phyloP scores from a whole-genome alignment of 2,113 vertebrate genomes.

The Promerops cafer region DNA sequence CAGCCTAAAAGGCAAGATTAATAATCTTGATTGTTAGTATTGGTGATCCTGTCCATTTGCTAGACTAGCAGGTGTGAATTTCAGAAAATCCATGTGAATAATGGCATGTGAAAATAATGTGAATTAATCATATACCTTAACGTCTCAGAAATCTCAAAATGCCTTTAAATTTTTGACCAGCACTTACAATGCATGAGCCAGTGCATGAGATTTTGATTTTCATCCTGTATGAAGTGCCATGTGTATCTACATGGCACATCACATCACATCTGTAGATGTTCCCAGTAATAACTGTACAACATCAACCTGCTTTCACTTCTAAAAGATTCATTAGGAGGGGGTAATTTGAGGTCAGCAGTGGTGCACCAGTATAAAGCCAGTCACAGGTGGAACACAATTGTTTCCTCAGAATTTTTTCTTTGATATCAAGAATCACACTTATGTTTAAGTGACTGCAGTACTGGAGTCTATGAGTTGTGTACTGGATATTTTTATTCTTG shows the following conservation, averaged over 20 bases:
- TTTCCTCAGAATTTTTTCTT: neutral
- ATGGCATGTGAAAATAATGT: no score
- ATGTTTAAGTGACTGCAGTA: neutral
- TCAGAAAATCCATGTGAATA: neutral
- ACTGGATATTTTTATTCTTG: neutral
- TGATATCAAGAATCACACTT: neutral
- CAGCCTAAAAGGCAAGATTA: neutral
- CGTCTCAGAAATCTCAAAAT: neutral
- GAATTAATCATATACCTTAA: neutral
- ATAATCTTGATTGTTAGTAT: neutral
- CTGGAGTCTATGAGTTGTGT: neutral
- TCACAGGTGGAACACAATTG: neutral
- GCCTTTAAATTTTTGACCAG: neutral
- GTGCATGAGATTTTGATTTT: neutral
- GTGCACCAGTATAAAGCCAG: neutral
- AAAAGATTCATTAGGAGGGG: neutral
- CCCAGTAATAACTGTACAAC: neutral
- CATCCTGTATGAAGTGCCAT: neutral
- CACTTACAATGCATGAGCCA: neutral
- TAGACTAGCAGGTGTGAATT: neutral
- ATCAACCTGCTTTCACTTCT: neutral
- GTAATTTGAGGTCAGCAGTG: neutral
- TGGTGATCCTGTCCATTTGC: neutral
- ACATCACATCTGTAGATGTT: neutral
- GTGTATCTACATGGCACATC: neutral